These are phyloP conservation scores for Rhogogaster chlorosoma DNA, from an alignment of 2,888 invertebrate genomes.

Conservation along the genomic window DNA sequence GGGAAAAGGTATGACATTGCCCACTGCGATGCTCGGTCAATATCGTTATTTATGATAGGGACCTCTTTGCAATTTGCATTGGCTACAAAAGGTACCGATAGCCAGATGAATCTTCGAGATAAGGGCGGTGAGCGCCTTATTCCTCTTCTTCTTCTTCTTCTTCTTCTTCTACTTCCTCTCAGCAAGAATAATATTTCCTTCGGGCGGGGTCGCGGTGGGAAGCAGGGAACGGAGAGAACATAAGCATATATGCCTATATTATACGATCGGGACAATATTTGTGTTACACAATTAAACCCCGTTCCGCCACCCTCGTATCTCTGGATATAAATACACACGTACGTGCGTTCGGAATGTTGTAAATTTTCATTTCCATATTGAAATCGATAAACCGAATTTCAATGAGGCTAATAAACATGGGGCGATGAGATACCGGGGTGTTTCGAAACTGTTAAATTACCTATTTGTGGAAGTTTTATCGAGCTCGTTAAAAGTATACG, in stretches of 20 bases:
- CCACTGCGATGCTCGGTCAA: conserved; percentile 62
- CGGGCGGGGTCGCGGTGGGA: conserved; percentile 32
- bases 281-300: neutral
- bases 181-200: conserved; percentile 56
- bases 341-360: neutral
- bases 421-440: neutral
- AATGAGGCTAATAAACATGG: neutral
- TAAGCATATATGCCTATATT: neutral
- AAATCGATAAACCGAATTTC: neutral
- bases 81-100: conserved; percentile 72
- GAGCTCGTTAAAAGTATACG: neutral
- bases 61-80: conserved; percentile 72
- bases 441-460: neutral
- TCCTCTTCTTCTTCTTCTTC: conserved; percentile 48
- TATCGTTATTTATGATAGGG: conserved; percentile 71
- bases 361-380: neutral
- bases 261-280: neutral
- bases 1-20: conserved; percentile 53
- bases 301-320: neutral
- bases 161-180: conserved; percentile 35
- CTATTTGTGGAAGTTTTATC: neutral
- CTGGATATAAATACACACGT: neutral
- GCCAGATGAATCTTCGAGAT: conserved; percentile 70
- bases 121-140: conserved; percentile 62
- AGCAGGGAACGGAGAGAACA: neutral